phyloP scores from a whole-genome alignment of 2,888 invertebrate genomes.

The Ormyrus rosae region DNA sequence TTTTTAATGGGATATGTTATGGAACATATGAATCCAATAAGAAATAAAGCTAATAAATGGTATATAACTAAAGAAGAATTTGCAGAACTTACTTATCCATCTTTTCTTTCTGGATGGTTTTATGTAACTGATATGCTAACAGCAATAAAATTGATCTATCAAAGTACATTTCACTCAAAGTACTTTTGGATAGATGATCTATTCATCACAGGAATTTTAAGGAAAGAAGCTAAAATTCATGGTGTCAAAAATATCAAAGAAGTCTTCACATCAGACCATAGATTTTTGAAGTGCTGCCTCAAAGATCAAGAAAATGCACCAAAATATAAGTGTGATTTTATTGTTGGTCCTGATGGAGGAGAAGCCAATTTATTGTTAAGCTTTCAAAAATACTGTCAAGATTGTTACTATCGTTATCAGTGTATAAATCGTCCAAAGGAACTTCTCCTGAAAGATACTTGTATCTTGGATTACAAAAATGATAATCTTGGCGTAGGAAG shows the following conservation, averaged over 20 bases:
- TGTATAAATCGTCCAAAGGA: constrained; percentile 44
- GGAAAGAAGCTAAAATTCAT: constrained; percentile 79
- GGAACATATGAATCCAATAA: constrained; percentile 80
- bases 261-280: constrained; percentile 84
- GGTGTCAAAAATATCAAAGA: constrained; percentile 78
- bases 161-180: constrained; percentile 77
- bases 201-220: constrained; percentile 88
- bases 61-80: constrained; percentile 85
- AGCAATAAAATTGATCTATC: constrained; percentile 78
- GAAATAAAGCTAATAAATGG: constrained; percentile 87
- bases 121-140: constrained; percentile 85
- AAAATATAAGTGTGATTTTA: constrained; percentile 79
- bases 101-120: constrained; percentile 90
- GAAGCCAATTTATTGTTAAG: constrained; percentile 35
- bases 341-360: constrained; percentile 87
- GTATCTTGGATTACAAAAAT: constrained; percentile 47
- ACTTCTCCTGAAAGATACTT: constrained; percentile 43
- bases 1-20: constrained; percentile 83
- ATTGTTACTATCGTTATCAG: constrained; percentile 35
- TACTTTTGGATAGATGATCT: constrained; percentile 97
- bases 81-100: constrained; percentile 80
- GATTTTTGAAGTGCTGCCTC: constrained; percentile 86
- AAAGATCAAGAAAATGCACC: constrained; percentile 60
- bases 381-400: constrained; percentile 45
- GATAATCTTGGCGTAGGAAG: constrained; percentile 38